These are phyloP conservation scores for Dicerorhinus sumatrensis DNA, from an alignment of 2,113 vertebrate species.

Conservation along the genomic window DNA sequence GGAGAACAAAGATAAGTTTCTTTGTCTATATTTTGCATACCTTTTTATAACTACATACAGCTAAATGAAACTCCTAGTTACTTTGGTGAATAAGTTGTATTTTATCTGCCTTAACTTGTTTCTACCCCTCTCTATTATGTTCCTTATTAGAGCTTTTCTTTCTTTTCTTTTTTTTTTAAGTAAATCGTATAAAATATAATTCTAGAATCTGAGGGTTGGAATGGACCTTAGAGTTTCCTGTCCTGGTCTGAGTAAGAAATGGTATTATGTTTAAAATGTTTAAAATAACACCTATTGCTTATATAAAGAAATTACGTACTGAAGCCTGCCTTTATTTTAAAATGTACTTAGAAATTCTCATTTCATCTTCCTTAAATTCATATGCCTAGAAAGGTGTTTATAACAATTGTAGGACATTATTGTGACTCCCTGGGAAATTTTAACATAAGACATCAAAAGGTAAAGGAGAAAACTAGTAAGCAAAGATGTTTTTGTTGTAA, in stretches of 20 bases:
- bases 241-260: neutral
- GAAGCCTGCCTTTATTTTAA: neutral
- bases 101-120: neutral
- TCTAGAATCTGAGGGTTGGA: neutral
- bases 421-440: slow-evolving; percentile 28
- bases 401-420: neutral
- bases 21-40: neutral
- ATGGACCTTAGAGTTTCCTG: neutral
- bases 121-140: neutral
- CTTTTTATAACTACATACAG: neutral
- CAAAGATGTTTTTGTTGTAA: neutral
- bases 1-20: neutral
- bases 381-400: neutral
- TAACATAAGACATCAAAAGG: neutral
- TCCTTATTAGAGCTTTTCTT: neutral
- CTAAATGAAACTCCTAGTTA: neutral
- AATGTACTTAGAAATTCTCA: neutral
- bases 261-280: neutral
- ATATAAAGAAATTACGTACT: neutral
- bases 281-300: neutral
- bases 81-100: neutral
- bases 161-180: neutral
- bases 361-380: neutral
- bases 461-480: neutral
- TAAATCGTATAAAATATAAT: neutral